Percentiles rank a stretch among this genome's conserved stretches.
Evolutionary conservation across 2,797 vertebrate genomes (phyloP).

Genomic region (Holocentrus rufus): DNA sequence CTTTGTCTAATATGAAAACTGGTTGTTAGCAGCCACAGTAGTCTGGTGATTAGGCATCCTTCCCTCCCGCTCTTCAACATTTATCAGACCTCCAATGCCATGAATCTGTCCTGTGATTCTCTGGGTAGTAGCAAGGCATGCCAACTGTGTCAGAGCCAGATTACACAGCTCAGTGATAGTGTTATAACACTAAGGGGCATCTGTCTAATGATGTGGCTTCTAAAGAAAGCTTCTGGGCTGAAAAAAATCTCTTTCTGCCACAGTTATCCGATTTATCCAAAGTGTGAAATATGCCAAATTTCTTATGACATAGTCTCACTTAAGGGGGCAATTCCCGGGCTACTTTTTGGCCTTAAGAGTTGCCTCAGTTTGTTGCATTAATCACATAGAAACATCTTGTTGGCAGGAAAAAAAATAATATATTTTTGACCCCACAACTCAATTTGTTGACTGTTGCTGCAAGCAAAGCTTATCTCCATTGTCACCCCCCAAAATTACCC

Average conservation of each 20-base stretch:
- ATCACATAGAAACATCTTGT: constrained; percentile 26
- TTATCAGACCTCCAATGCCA: constrained; percentile 55
- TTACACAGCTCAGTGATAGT: constrained; percentile 70
- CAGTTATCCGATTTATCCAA: constrained; percentile 52
- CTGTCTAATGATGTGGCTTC: constrained; percentile 68
- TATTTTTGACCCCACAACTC: not conserved
- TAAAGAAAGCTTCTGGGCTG: constrained; percentile 47
- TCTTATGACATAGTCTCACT: constrained; percentile 39
- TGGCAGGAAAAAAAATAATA: not conserved
- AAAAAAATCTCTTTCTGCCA: constrained; percentile 31
- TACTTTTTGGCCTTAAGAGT: constrained; percentile 25
- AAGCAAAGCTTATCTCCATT: constrained; percentile 7
- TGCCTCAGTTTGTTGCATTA: constrained; percentile 26
- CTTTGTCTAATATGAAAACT: constrained; percentile 66
- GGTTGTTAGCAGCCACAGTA: constrained; percentile 59
- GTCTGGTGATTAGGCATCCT: constrained; percentile 62
- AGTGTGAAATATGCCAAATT: constrained; percentile 53
- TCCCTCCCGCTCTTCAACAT: constrained; percentile 60
- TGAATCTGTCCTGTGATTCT: constrained; percentile 59
- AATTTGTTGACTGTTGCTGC: not conserved
- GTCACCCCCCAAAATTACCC: not conserved
- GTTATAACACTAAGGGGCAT: constrained; percentile 62
- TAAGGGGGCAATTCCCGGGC: constrained; percentile 31
- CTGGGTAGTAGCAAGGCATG: constrained; percentile 55
- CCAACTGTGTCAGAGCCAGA: constrained; percentile 67